Conservation (phyloP, 2,113 vertebrate genomes). For the Gopherus evgoodei region DNA sequence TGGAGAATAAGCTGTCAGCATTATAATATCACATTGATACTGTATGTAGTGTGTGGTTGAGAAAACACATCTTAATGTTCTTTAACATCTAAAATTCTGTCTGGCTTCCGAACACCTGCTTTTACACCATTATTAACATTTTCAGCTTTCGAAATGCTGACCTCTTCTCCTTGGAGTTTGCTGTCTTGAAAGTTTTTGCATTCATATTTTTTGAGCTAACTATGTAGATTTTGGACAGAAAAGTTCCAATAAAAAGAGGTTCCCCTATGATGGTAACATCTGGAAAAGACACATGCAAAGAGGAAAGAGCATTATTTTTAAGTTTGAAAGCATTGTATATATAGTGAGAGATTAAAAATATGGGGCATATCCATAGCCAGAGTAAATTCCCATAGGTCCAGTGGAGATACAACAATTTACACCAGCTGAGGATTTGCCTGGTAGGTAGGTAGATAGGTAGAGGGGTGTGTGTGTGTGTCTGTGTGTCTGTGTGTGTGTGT, state of each 20-base stretch:
- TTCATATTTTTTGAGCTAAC: neutral
- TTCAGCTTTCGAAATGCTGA: neutral
- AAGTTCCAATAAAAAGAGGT: constrained; percentile 44
- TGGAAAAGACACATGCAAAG: constrained; percentile 56
- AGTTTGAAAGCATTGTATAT: no score
- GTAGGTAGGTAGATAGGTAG: no score
- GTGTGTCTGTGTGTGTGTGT: no score
- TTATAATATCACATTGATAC: neutral
- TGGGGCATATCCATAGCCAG: neutral
- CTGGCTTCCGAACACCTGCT: neutral
- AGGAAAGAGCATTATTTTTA: neutral
- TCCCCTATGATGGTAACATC: constrained; percentile 23
- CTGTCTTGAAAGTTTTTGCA: neutral
- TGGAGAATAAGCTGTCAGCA: constrained; percentile 18
- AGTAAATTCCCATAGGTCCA: neutral
- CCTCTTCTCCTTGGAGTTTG: neutral
- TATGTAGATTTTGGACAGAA: constrained; percentile 12
- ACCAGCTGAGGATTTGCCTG: neutral
- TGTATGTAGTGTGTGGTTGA: neutral
- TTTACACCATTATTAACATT: neutral
- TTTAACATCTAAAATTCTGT: constrained; percentile 31
- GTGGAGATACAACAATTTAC: neutral
- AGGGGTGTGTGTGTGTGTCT: no score
- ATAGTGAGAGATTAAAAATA: neutral
- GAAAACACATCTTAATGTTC: neutral